Base-by-base conservation (phyloP, 2,797 vertebrate species). In the Chelonia mydas region DNA sequence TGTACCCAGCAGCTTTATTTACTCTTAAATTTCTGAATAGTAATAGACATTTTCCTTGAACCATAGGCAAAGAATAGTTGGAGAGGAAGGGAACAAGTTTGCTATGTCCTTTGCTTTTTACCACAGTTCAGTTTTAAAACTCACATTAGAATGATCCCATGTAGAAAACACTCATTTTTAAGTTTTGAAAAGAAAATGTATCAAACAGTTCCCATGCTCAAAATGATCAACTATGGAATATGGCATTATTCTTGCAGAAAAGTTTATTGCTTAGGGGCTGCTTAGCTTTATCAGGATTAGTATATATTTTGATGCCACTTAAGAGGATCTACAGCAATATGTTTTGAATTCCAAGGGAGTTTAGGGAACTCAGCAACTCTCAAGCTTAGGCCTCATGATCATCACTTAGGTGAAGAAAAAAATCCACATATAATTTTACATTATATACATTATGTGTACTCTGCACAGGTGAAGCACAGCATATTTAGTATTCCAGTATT, bases 141-240 rank as follows among this genome's bases (percentile, higher is more conserved):
- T 5, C 0, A 0, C 37, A 55, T 74, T 23, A 74, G 31, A 54
- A 5, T 1, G 5, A 2, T 78, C 47, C 9, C 8, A 68, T 84
- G 23, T 59, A 31, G 5, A 84, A 90, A 87, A 49, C 2, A 1
- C 3, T 45, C 21, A 45, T 74, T 17, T 68, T 68, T 45, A 45
- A 45, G 41, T 49, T 87, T 88, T 51, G 15, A 78, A 93, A 92
- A 87, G 2, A 89, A 80, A 86, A 88, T 3, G 9, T 51, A 50
- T 51, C 16, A 74, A 76, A 7, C 61, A 80, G 21, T 61, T 37
- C 72, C 87, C 33, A 59, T 41, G 10, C 6, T 7, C 1, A 87
- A 19, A 91, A 51, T 1, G 81, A 23, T 8, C 6, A 3, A 81
- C 6, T 12, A 50, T 1, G 11, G 37, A 59, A n/a, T 8, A 72